These are phyloP conservation scores for Actenoides lindsayi DNA, from an alignment of 2,113 vertebrate genomes.

Conservation along the genomic window DNA sequence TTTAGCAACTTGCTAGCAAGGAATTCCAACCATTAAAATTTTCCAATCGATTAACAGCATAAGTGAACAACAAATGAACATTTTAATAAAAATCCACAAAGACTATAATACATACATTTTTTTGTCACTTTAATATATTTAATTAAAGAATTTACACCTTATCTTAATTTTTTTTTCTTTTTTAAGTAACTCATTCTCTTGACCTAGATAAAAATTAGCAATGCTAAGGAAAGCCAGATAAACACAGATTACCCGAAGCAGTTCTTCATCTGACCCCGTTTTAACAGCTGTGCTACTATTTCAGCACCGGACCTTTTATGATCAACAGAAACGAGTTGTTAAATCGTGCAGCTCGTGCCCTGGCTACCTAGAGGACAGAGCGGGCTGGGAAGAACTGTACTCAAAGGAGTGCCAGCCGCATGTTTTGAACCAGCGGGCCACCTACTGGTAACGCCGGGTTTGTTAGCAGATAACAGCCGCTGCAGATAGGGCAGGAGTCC, in stretches of 20 bases:
- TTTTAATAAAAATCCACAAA: background rate
- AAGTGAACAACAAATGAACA: background rate
- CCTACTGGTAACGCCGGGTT: background rate
- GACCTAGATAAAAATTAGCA: background rate
- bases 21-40: background rate
- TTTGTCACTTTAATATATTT: background rate
- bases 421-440: background rate
- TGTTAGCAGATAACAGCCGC: rapidly evolving
- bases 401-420: rapidly evolving
- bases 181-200: background rate
- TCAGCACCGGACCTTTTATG: background rate
- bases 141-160: background rate
- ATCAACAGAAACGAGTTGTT: rapidly evolving
- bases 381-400: background rate
- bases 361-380: rapidly evolving
- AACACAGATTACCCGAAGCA: background rate
- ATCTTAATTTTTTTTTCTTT: background rate
- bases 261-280: background rate
- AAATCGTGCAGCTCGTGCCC: rapidly evolving
- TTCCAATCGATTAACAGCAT: background rate
- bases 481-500: background rate
- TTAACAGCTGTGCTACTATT: background rate
- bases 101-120: rapidly evolving
- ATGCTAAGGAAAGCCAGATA: background rate
- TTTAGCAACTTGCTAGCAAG: background rate